Percentiles rank a stretch among this genome's conserved stretches.
Evolutionary conservation across 1,140 invertebrate species (phyloP).

Genomic region (Macrobrachium rosenbergii): DNA sequence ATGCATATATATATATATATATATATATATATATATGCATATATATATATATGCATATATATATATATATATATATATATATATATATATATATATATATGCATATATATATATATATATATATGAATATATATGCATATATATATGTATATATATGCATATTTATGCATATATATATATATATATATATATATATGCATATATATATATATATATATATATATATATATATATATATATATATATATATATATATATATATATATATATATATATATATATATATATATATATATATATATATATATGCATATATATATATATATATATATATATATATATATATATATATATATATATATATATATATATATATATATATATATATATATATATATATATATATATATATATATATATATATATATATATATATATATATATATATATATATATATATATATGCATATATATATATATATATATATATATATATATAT

Average conservation of each 20-base stretch:
- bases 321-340: background rate
- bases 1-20: background rate
- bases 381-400: slow-evolving; percentile 11
- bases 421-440: too few species aligned
- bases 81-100: too few species aligned
- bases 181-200: background rate
- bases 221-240: background rate
- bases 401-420: too few species aligned
- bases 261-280: too few species aligned
- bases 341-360: background rate
- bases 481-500: too few species aligned
- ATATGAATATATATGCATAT: background rate
- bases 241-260: background rate
- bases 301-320: background rate
- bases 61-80: too few species aligned
- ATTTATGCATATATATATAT: background rate
- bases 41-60: too few species aligned
- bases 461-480: too few species aligned
- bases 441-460: too few species aligned
- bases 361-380: slow-evolving; percentile 9
- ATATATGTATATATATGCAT: background rate
- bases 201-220: background rate
- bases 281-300: too few species aligned
- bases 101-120: slow-evolving; percentile 7
- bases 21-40: background rate